Conservation (phyloP, 2,888 invertebrate genomes). For the Chrysina gloriosa region DNA sequence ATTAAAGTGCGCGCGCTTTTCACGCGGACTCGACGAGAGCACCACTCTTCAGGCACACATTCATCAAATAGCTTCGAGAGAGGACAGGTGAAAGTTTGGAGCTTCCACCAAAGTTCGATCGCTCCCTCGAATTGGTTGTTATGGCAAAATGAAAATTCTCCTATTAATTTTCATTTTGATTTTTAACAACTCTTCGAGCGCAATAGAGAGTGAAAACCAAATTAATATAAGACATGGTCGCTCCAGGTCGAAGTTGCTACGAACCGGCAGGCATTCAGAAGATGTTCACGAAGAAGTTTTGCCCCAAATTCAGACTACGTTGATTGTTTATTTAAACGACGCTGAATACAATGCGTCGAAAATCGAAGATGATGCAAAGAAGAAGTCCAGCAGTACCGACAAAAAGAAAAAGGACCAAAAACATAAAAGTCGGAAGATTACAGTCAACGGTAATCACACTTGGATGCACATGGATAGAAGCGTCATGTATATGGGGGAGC, state of each 20-base stretch:
- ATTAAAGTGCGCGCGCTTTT: slow-evolving; percentile 40
- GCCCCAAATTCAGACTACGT: neutral
- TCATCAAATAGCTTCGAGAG: neutral
- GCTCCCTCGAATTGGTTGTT: neutral
- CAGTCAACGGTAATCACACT: slow-evolving; percentile 56
- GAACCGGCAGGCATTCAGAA: slow-evolving; percentile 53
- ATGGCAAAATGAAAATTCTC: slow-evolving; percentile 34
- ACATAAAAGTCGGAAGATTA: slow-evolving; percentile 50
- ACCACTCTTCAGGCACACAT: slow-evolving; percentile 8
- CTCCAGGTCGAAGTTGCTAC: slow-evolving; percentile 62
- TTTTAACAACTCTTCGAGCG: slow-evolving; percentile 13
- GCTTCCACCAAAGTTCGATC: neutral
- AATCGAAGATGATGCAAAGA: neutral
- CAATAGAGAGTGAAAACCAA: slow-evolving; percentile 46
- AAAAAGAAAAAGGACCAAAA: slow-evolving; percentile 6
- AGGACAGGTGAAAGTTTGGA: neutral
- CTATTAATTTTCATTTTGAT: slow-evolving; percentile 23
- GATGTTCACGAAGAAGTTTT: slow-evolving; percentile 34
- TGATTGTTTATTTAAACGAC: slow-evolving; percentile 6
- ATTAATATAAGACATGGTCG: slow-evolving; percentile 66
- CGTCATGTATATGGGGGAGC: slow-evolving; percentile 59
- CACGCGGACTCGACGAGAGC: neutral
- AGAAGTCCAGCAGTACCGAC: neutral
- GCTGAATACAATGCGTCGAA: neutral
- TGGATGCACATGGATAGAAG: slow-evolving; percentile 60